Percentiles rank a stretch among this genome's conserved stretches.
Conservation (phyloP, 2,888 invertebrate genomes). For the Oscheius sp. region DNA sequence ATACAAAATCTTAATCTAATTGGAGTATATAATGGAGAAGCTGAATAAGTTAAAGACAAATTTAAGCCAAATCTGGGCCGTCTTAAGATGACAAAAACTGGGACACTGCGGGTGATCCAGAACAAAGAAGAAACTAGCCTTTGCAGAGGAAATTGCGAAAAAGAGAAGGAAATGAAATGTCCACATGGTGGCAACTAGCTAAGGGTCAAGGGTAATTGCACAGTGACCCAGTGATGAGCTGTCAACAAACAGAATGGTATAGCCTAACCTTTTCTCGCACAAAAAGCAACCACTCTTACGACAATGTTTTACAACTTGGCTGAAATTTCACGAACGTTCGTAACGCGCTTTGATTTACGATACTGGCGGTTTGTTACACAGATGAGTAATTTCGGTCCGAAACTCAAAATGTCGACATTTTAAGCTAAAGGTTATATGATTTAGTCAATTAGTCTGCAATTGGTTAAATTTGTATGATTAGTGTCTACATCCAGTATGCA, state of each 20-base stretch:
- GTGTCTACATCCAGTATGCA: neutral
- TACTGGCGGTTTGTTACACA: constrained; percentile 22
- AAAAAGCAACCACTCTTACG: neutral
- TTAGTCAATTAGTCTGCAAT: too few relatives aligned
- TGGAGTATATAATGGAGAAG: too few relatives aligned
- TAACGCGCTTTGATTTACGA: constrained; percentile 11
- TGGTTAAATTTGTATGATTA: neutral
- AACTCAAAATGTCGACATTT: too few relatives aligned
- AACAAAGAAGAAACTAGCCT: constrained; percentile 1
- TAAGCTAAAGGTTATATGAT: too few relatives aligned
- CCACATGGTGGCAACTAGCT: neutral
- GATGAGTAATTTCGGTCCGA: constrained; percentile 24
- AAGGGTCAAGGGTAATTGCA: constrained; percentile 21
- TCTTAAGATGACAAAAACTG: constrained; percentile 13
- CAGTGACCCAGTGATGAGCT: constrained; percentile 1
- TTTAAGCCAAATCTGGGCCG: too few relatives aligned
- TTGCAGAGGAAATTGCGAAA: neutral
- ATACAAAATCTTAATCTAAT: too few relatives aligned
- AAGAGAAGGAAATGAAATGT: neutral
- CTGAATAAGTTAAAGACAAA: too few relatives aligned
- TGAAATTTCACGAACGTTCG: constrained; percentile 2
- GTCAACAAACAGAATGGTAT: neutral
- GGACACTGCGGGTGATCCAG: constrained; percentile 14
- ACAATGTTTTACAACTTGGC: too few relatives aligned
- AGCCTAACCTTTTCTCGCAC: neutral